Percentiles rank a stretch among this genome's conserved stretches.
Evolutionary conservation across 1,140 invertebrate species (phyloP).

Genomic region (Eriosoma lanigerum): DNA sequence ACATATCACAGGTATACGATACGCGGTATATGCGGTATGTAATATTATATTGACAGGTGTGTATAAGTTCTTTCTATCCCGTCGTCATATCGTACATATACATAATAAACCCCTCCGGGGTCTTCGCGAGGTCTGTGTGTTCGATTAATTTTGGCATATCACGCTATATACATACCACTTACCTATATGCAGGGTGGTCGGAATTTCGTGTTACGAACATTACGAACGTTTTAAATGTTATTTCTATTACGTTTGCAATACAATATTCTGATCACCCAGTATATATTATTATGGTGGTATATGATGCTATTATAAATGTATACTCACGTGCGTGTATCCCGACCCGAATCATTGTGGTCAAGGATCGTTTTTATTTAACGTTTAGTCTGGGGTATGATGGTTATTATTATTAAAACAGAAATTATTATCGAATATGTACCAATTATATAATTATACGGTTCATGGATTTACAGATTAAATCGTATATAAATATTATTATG

Average conservation of each 20-base stretch:
- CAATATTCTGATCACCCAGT: too few species aligned
- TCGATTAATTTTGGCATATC: conserved; percentile 50
- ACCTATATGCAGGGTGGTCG: not conserved
- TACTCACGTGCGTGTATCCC: not conserved
- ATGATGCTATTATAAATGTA: too few species aligned
- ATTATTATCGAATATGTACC: not conserved
- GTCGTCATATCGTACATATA: not conserved
- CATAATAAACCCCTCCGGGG: conserved; percentile 35
- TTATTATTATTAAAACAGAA: not conserved
- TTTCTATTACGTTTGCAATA: too few species aligned
- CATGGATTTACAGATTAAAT: too few species aligned
- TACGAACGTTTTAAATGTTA: too few species aligned
- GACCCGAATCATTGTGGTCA: conserved; percentile 22
- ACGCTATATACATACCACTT: conserved; percentile 4
- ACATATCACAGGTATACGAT: too few species aligned
- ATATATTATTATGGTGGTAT: too few species aligned
- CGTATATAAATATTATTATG: too few species aligned
- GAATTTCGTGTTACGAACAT: too few species aligned
- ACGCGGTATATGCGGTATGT: not conserved
- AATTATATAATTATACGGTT: not conserved
- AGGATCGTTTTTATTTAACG: not conserved
- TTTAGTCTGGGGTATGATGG: too few species aligned
- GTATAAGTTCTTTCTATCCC: not conserved
- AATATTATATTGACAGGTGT: conserved; percentile 41
- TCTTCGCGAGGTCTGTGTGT: not conserved